Evolutionary conservation across 2,797 vertebrate species (phyloP).

Genomic region (Pygocentrus nattereri): DNA sequence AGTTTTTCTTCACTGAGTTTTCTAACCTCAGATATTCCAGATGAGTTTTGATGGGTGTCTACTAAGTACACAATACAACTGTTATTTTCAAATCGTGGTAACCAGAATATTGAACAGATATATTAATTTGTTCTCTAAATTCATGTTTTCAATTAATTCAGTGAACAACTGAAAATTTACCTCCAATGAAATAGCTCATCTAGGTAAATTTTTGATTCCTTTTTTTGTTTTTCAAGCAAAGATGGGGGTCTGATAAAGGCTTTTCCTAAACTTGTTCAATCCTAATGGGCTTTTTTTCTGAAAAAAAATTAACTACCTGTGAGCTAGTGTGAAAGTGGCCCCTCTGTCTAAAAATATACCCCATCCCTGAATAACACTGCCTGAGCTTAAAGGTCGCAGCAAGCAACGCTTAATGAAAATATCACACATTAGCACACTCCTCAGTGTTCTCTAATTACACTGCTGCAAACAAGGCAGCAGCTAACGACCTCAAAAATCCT

Average conservation of each 20-base stretch:
- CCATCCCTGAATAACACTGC: neutral
- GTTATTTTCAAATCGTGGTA: too few relatives aligned
- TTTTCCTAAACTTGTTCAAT: neutral
- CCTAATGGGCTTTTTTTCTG: neutral
- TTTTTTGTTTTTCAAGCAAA: too few relatives aligned
- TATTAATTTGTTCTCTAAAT: neutral
- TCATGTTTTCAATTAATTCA: too few relatives aligned
- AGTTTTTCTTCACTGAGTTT: neutral
- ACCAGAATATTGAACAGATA: too few relatives aligned
- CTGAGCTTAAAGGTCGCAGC: constrained; percentile 10
- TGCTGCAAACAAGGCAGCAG: constrained; percentile 12
- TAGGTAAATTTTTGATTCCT: neutral
- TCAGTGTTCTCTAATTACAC: constrained; percentile 34
- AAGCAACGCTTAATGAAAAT: constrained; percentile 29
- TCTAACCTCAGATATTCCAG: neutral
- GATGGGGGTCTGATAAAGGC: too few relatives aligned
- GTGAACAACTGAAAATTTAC: neutral
- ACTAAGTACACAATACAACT: neutral
- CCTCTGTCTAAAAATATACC: constrained; percentile 14
- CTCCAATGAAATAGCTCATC: neutral
- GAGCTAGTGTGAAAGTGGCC: neutral
- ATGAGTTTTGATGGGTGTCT: too few relatives aligned
- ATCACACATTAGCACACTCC: constrained; percentile 27
- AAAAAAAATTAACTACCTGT: neutral
- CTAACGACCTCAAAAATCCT: constrained; percentile 15